These are phyloP conservation scores for Dendronephthya gigantea DNA, from an alignment of 64 coral and sea anemone species.

Conservation along the genomic window DNA sequence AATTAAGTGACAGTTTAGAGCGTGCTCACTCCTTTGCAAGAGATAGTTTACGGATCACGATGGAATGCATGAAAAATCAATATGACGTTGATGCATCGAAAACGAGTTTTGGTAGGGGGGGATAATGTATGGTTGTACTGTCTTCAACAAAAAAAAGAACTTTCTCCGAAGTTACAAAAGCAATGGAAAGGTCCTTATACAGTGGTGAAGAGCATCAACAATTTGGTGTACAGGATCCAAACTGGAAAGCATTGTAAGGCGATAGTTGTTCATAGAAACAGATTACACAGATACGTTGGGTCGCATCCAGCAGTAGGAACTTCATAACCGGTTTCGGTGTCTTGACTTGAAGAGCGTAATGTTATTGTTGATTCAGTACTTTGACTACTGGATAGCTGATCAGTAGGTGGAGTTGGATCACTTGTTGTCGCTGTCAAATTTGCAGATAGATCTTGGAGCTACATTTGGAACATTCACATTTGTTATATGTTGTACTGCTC, in stretches of 20 bases:
- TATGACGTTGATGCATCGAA: conserved; percentile 30
- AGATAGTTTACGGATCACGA: background rate
- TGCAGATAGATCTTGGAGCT: too few species aligned
- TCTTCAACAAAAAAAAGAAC: conserved; percentile 18
- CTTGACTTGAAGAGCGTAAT: too few species aligned
- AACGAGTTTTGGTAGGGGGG: conserved; percentile 6
- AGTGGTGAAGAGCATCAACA: conserved; percentile 1
- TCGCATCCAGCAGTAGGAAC: background rate
- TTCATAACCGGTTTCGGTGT: too few species aligned
- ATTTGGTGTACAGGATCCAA: conserved; percentile 33
- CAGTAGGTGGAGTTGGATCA: too few species aligned
- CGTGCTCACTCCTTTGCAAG: background rate
- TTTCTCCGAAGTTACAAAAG: conserved; percentile 1
- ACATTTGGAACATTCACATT: too few species aligned
- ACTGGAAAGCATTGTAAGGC: background rate
- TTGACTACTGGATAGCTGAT: too few species aligned
- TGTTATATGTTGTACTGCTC: too few species aligned
- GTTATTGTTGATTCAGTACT: too few species aligned
- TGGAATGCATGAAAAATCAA: conserved; percentile 17
- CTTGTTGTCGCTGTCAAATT: too few species aligned
- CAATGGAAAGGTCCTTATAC: conserved; percentile 30
- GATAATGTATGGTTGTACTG: conserved; percentile 40
- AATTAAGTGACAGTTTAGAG: conserved; percentile 1
- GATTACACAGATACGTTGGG: conserved; percentile 13
- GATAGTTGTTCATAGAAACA: conserved; percentile 17